Percentiles rank a stretch among this genome's conserved stretches.
phyloP scores from a whole-genome alignment of 2,888 invertebrate species.

The Acleris cristana region DNA sequence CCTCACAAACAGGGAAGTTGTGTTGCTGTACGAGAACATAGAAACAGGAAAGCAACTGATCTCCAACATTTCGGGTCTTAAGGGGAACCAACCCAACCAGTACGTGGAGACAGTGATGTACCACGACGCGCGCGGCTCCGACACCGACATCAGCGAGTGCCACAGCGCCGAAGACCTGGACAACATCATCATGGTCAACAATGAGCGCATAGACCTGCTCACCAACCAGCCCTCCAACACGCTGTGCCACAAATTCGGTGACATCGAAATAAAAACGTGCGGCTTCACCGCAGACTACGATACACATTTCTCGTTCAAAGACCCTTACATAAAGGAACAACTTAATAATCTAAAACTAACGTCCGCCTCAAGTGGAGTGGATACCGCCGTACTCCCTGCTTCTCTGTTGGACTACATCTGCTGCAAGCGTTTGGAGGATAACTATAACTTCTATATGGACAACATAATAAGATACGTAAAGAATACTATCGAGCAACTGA shows the following conservation, averaged over 20 bases:
- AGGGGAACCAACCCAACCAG: slow-evolving; percentile 59
- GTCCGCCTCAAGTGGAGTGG: slow-evolving; percentile 48
- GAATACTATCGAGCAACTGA: slow-evolving; percentile 74
- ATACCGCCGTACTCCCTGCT: slow-evolving; percentile 56
- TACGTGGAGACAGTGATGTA: slow-evolving; percentile 70
- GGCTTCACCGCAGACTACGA: slow-evolving; percentile 53
- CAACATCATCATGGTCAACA: slow-evolving; percentile 59
- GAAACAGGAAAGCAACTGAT: slow-evolving; percentile 64
- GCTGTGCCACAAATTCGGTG: slow-evolving; percentile 67
- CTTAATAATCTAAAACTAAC: slow-evolving; percentile 54
- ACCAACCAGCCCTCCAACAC: slow-evolving; percentile 57
- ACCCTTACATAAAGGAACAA: slow-evolving; percentile 62
- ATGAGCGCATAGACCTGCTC: slow-evolving; percentile 64
- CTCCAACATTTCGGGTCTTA: slow-evolving; percentile 51
- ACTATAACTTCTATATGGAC: slow-evolving; percentile 75
- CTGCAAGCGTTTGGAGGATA: slow-evolving; percentile 69
- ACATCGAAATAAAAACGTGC: slow-evolving; percentile 57
- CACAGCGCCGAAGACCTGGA: slow-evolving; percentile 62
- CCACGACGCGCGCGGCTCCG: slow-evolving; percentile 65
- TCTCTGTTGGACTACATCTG: slow-evolving; percentile 72
- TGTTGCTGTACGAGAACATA: slow-evolving; percentile 72
- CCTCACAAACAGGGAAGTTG: slow-evolving; percentile 65
- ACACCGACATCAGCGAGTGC: slow-evolving; percentile 64
- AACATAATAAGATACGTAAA: slow-evolving; percentile 71
- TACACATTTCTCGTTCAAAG: slow-evolving; percentile 59